Evolutionary conservation across 1,140 invertebrate species (phyloP).

Genomic region (Macrobrachium nipponense): DNA sequence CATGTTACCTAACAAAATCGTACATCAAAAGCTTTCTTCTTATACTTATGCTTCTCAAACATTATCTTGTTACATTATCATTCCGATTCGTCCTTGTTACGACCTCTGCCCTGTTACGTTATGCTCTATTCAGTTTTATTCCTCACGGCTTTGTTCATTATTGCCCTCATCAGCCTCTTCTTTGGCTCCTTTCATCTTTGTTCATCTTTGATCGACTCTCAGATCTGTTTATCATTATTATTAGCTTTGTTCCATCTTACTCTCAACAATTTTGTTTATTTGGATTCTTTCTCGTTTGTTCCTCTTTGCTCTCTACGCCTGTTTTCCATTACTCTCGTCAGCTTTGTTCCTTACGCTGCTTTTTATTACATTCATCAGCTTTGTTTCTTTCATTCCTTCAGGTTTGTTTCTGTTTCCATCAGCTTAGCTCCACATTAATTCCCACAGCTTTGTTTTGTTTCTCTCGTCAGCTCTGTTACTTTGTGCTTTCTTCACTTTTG

Average conservation of each 20-base stretch:
- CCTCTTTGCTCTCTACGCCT: neutral
- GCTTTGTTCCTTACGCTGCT: neutral
- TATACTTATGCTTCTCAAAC: too few species aligned
- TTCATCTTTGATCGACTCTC: neutral
- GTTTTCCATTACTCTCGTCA: neutral
- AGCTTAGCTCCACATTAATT: too few species aligned
- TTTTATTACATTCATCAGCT: neutral
- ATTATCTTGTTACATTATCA: too few species aligned
- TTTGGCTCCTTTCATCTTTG: neutral
- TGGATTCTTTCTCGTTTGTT: neutral
- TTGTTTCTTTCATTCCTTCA: neutral
- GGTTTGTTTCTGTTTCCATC: neutral
- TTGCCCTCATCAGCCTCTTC: neutral
- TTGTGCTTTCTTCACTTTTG: neutral
- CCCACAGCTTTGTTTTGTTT: too few species aligned
- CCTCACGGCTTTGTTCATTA: neutral
- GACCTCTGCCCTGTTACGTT: too few species aligned
- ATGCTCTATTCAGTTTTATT: neutral
- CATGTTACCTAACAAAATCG: too few species aligned
- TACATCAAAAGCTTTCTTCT: too few species aligned
- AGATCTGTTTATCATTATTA: neutral
- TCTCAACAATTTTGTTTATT: neutral
- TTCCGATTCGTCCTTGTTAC: too few species aligned
- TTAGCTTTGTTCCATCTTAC: neutral
- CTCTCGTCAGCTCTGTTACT: neutral